Base-by-base conservation (phyloP, 2,888 invertebrate species). In the Agrilus cyanescens region DNA sequence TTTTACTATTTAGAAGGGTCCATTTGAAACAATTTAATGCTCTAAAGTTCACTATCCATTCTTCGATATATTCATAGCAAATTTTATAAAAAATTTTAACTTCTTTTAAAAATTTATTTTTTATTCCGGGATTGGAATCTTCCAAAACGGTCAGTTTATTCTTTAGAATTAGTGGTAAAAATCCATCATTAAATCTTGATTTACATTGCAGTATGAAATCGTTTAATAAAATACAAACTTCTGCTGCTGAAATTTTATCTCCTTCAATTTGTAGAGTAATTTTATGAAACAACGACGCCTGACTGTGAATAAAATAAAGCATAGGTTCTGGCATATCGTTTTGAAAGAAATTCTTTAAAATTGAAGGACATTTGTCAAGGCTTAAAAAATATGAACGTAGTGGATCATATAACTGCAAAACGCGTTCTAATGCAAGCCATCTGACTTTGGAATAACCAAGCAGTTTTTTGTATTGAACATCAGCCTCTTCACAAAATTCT, bases 131-230 rank as follows among this genome's bases (percentile, higher is more conserved):
- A 43, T 43, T 43, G 31, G 43, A 72, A 10, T 68, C 66, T 50
- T 74, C 73, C 2, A 68, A 65, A 18, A 73, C 50, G 42, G 62
- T 64, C 13, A 69, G 51, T 50, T 72, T 73, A 52, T 73, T 73
- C 61, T 74, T 73, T 12, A 75, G 58, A 48, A 74, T 57, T 37
- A 76, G 59, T 1, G 75, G 75, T 31, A 75, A 44, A 39, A 39
- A 39, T 43, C 38, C 43, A 38, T 43, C 39, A 38, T 37, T 37
- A 37, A 31, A 42, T 42, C 32, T 41, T 41, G 46, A 42, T 51
- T 49, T 49, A 50, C 41, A 51, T 51, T 48, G 44, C 32, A 50
- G 43, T 39, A 48, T 43, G 34, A 50, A 46, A 44, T 50, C 44
- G 38, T 44, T 48, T 41, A 46, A 48, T 37, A 50, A 45, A 45